Conservation (phyloP, 2,888 invertebrate genomes). For the Acanthosepion pharaonis region DNA sequence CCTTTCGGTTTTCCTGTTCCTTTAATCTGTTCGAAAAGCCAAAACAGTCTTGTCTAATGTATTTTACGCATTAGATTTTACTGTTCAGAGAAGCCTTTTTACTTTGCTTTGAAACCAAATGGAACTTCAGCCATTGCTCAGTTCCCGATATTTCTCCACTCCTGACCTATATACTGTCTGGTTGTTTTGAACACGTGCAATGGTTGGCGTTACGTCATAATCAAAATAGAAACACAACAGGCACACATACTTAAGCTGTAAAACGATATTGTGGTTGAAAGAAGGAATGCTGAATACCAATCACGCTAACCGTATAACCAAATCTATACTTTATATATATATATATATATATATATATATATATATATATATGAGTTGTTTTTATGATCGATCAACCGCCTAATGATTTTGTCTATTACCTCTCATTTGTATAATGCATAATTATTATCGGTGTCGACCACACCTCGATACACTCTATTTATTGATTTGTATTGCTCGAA, state of each 20-base stretch:
- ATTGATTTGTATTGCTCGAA: neutral
- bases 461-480: neutral
- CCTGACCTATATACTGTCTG: neutral
- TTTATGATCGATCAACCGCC: neutral
- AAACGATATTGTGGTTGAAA: neutral
- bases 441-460: neutral
- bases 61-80: too few relatives aligned
- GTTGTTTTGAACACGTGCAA: neutral
- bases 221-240: neutral
- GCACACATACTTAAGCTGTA: neutral
- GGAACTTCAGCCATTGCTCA: neutral
- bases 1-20: too few relatives aligned
- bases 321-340: neutral
- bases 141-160: neutral
- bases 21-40: too few relatives aligned
- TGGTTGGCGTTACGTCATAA: neutral
- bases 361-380: neutral
- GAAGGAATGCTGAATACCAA: neutral
- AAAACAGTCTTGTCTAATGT: too few relatives aligned
- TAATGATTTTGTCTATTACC: slow-evolving; percentile 6
- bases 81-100: too few relatives aligned
- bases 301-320: neutral
- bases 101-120: too few relatives aligned
- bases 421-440: slow-evolving; percentile 11
- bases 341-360: slow-evolving; percentile 2